Evolutionary conservation across 2,797 vertebrate genomes (phyloP).

Genomic region (Cercopithecus hamlyni): DNA sequence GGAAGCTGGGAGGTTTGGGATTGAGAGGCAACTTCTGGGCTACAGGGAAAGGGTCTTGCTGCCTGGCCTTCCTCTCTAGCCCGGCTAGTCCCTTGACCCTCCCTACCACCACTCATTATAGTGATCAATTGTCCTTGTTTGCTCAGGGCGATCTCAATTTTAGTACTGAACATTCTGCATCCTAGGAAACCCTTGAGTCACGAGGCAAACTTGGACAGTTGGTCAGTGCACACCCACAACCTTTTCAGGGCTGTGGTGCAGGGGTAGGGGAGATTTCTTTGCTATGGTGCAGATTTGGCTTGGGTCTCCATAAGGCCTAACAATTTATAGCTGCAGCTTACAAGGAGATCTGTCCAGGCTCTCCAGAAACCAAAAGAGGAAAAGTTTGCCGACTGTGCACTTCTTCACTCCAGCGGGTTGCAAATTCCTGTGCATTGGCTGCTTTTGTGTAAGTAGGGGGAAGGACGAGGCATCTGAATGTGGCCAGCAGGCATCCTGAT

Average conservation of each 20-base stretch:
- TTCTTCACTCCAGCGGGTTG: not conserved
- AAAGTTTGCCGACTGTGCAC: not conserved
- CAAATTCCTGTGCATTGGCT: not conserved
- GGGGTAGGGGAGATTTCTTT: not conserved
- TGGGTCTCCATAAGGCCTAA: not conserved
- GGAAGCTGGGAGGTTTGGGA: not conserved
- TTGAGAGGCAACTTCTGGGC: not conserved
- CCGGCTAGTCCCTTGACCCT: not conserved
- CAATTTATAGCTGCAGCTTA: not conserved
- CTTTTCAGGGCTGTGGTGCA: not conserved
- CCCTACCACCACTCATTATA: not conserved
- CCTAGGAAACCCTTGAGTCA: not conserved
- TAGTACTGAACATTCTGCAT: not conserved
- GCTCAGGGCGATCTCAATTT: not conserved
- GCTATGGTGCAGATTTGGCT: not conserved
- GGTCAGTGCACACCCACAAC: not conserved
- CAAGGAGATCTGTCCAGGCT: not conserved
- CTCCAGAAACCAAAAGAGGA: slow-evolving; percentile 34
- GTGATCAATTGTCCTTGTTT: not conserved
- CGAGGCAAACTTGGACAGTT: not conserved
- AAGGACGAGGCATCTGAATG: not conserved
- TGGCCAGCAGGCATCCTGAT: not conserved
- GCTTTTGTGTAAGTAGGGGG: not conserved
- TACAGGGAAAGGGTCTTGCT: not conserved
- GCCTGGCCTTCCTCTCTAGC: not conserved